Base-by-base conservation (phyloP, 1,140 invertebrate genomes). In the Ceratosolen solmsi region DNA sequence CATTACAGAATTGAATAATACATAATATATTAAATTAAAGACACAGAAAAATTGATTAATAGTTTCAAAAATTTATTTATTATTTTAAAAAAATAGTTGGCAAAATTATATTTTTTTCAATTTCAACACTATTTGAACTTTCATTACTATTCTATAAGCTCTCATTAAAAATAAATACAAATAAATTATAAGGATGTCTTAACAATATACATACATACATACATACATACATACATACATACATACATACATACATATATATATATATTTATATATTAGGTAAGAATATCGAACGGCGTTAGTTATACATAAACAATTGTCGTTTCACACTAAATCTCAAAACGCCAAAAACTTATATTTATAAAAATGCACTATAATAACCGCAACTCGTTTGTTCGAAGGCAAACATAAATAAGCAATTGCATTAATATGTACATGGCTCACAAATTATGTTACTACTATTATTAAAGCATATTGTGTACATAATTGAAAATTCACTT, bases 81-180 rank as follows among this genome's bases (percentile, higher is more conserved):
- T 22, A 25, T 76, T 83, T 80, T 84, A 84, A 82, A 84, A 84
- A 84, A 84, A 84, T 84, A 84, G 77, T 82, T 84, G 70, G 82
- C 78, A 82, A 82, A 82, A 84, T 82, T 80, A 82, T 22, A 79
- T 82, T 78, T 79, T n/a, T n/a, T 82, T n/a, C 41, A 80, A 72
- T 80, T 82, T 84, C 58, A 82, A 82, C 81, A 73, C n/a, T 20
- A 36, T 79, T 76, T 80, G 79, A 74, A 84, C 65, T 74, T 56
- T 82, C 22, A 46, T 76, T 27, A 75, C 51, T 79, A 82, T 49
- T 49, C 77, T 80, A 80, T 84, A 84, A 84, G 83, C 83, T 84
- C 83, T 84, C 27, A 46, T 84, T 82, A 36, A 27, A 84, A 82
- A 84, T 84, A 84, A 84, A 84, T 84, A 84, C 5, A 82, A 82